Evolutionary conservation across 2,888 invertebrate species (phyloP).

Genomic region (Entomobrya proxima): DNA sequence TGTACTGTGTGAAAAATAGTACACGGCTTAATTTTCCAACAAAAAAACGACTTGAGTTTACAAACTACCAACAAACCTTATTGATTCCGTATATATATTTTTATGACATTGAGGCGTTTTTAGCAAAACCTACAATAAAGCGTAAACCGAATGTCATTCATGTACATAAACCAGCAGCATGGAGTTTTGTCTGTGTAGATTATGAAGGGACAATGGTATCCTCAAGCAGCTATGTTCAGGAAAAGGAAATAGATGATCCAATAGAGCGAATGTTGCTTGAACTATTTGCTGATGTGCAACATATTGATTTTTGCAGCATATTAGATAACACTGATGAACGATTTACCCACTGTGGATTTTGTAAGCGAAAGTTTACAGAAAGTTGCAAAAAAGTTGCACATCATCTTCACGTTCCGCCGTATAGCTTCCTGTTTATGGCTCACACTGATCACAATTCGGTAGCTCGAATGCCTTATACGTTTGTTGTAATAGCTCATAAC

Average conservation of each 20-base stretch:
- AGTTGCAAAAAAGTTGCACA: background rate
- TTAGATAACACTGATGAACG: background rate
- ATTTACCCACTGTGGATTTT: background rate
- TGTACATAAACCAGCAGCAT: background rate
- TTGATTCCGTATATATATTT: background rate
- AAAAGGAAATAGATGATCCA: background rate
- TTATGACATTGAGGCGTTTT: background rate
- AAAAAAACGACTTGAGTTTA: background rate
- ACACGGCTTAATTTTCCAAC: background rate
- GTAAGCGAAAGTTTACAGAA: background rate
- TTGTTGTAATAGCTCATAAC: background rate
- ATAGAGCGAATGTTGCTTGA: too few relatives aligned
- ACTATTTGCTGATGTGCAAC: too few relatives aligned
- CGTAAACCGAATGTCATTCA: too few relatives aligned
- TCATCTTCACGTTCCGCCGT: background rate
- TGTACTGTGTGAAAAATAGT: background rate
- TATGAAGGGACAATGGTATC: too few relatives aligned
- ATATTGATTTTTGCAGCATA: background rate
- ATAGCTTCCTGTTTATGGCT: background rate
- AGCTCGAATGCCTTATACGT: background rate
- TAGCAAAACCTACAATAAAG: background rate
- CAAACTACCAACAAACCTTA: background rate
- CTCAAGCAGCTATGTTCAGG: too few relatives aligned
- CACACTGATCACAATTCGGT: background rate
- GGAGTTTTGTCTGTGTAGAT: background rate